phyloP scores from a whole-genome alignment of 2,888 invertebrate genomes.

The Timema cristinae region DNA sequence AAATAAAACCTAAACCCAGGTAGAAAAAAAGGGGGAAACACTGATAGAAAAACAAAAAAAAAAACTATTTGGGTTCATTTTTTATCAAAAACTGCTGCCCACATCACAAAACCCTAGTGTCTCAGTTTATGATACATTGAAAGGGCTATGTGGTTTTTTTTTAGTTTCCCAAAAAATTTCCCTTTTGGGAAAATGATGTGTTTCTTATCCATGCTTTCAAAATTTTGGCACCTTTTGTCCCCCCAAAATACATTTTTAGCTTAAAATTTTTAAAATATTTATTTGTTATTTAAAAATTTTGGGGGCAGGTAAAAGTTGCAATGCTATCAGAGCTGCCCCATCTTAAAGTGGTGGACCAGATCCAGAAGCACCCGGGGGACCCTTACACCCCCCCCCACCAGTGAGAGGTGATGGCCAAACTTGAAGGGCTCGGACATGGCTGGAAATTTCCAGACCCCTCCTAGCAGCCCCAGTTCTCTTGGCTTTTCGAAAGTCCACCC shows the following conservation, averaged over 20 bases:
- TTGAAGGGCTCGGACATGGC: slow-evolving; percentile 59
- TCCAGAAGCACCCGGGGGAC: slow-evolving; percentile 81
- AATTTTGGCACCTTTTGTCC: too few relatives aligned
- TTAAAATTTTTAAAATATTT: background rate
- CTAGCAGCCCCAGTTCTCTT: slow-evolving; percentile 71
- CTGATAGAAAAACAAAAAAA: too few relatives aligned
- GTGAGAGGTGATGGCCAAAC: slow-evolving; percentile 72
- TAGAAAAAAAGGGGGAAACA: too few relatives aligned
- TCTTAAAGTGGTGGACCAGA: slow-evolving; percentile 78
- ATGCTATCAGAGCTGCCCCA: slow-evolving; percentile 91
- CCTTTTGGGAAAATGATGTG: too few relatives aligned
- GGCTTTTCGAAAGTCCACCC: slow-evolving; percentile 90
- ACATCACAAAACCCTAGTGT: too few relatives aligned
- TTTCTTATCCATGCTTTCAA: background rate
- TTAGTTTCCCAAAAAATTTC: too few relatives aligned
- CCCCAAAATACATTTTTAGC: too few relatives aligned
- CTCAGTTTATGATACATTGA: too few relatives aligned
- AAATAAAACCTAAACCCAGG: too few relatives aligned
- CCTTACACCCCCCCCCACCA: slow-evolving; percentile 84
- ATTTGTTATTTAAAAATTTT: slow-evolving; percentile 22
- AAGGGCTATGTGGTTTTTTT: too few relatives aligned
- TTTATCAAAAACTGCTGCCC: too few relatives aligned
- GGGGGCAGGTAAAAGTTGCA: slow-evolving; percentile 87
- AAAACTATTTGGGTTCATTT: too few relatives aligned
- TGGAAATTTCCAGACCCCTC: slow-evolving; percentile 67